Conservation (phyloP, 2,888 invertebrate species). For the Drosophila koepferae region DNA sequence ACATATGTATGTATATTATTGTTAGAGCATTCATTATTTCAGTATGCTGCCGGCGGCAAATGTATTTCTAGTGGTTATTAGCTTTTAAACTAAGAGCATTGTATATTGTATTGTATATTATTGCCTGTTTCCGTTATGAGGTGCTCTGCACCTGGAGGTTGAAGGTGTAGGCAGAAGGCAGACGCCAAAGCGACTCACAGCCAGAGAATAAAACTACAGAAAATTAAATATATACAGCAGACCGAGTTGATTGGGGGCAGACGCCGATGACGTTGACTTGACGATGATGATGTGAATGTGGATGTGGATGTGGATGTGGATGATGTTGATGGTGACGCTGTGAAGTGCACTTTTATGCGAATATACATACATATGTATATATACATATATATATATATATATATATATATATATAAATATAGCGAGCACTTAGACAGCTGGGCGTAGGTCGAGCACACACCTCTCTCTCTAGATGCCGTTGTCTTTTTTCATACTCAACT, state of each 20-base stretch:
- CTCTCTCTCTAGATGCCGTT: conserved; percentile 33
- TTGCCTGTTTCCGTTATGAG: conserved; percentile 57
- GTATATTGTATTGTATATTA: conserved; percentile 28
- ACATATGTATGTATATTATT: no score
- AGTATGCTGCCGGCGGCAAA: conserved; percentile 4
- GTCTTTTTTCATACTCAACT: conserved; percentile 23
- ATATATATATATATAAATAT: conserved; percentile 8
- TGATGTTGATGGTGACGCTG: conserved; percentile 14
- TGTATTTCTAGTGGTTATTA: conserved; percentile 34
- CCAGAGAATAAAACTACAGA: conserved; percentile 29
- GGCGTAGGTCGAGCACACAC: conserved; percentile 59
- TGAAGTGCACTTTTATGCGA: conserved; percentile 33
- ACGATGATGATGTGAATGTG: conserved; percentile 19
- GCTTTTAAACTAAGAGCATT: conserved; percentile 35
- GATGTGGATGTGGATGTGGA: conserved; percentile 1
- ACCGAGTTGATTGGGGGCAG: conserved; percentile 51
- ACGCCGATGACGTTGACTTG: conserved; percentile 28
- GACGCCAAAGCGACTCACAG: conserved; percentile 14
- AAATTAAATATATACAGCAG: conserved; percentile 50
- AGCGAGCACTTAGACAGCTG: conserved; percentile 33
- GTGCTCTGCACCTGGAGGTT: conserved; percentile 38
- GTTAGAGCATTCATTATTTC: conserved; percentile 13
- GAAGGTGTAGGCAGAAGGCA: conserved; percentile 43
- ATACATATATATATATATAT: not conserved
- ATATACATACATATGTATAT: not conserved